Conservation (phyloP, 2,113 vertebrate species). For the Crocuta crocuta region DNA sequence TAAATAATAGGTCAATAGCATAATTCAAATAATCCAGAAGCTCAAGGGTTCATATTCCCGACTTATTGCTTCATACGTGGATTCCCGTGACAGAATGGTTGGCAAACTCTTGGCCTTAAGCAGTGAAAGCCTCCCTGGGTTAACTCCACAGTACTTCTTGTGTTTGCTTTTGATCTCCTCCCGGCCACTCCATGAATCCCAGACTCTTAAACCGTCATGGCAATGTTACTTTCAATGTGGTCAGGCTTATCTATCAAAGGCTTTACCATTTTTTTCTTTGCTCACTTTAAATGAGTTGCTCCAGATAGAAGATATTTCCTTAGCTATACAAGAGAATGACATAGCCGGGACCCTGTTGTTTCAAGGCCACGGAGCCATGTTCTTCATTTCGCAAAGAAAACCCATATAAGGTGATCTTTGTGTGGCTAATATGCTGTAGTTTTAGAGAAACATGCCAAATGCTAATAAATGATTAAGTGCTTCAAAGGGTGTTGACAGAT, state of each 20-base stretch:
- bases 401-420: slow-evolving; percentile 69
- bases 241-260: slow-evolving; percentile 45
- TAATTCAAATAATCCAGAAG: slow-evolving; percentile 48
- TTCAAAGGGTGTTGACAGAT: slow-evolving; percentile 74
- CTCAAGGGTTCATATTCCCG: neutral
- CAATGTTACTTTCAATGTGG: slow-evolving; percentile 1
- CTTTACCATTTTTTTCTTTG: slow-evolving; percentile 38
- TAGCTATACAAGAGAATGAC: neutral
- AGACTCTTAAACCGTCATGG: neutral
- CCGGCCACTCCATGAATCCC: neutral
- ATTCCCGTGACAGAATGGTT: neutral
- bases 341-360: slow-evolving; percentile 35
- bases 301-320: slow-evolving; percentile 48
- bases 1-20: slow-evolving; percentile 7
- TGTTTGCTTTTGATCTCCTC: slow-evolving; percentile 52
- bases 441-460: slow-evolving; percentile 79
- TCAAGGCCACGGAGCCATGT: slow-evolving; percentile 19
- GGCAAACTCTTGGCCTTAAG: neutral
- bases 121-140: neutral
- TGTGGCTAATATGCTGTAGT: slow-evolving; percentile 62
- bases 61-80: neutral
- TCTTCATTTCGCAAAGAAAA: slow-evolving; percentile 64
- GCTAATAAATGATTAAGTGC: slow-evolving; percentile 76
- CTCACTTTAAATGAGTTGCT: slow-evolving; percentile 26
- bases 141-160: neutral